Percentiles rank a stretch among this genome's conserved stretches.
Conservation (phyloP, 2,113 vertebrate species). For the Barbus barbus region DNA sequence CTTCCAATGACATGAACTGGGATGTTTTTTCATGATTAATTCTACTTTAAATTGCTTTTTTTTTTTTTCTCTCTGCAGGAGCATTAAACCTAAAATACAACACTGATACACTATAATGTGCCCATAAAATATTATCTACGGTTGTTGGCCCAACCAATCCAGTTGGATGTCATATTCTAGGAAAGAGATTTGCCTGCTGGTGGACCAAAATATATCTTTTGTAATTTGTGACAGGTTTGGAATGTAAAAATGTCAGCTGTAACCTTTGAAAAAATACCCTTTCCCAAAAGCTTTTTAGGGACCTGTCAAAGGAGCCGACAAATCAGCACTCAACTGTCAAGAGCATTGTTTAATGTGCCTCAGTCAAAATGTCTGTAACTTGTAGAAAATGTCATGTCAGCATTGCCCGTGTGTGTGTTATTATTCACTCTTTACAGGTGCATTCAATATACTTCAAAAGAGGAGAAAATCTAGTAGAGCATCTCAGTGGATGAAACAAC, state of each 20-base stretch:
- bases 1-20: not conserved
- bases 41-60: not conserved
- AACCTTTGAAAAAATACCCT: constrained; percentile 37
- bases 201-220: constrained; percentile 25
- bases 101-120: not conserved
- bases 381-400: constrained; percentile 24
- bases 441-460: not conserved
- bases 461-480: not conserved
- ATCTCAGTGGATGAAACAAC: not conserved
- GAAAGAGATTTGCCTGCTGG: constrained; percentile 3
- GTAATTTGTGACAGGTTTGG: constrained; percentile 23
- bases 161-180: not conserved
- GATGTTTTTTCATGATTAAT: not conserved
- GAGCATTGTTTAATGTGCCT: constrained; percentile 25
- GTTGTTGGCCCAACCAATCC: not conserved
- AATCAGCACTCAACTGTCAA: constrained; percentile 3
- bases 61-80: not conserved
- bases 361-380: constrained; percentile 14
- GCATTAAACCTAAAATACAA: constrained; percentile 4
- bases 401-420: not conserved
- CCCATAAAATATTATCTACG: not conserved
- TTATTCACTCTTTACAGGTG: constrained; percentile 41
- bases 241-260: constrained; percentile 20
- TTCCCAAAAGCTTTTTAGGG: constrained; percentile 1
- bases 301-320: not conserved